phyloP scores from a whole-genome alignment of 2,113 vertebrate genomes.

The human (Homo sapiens) region GRCh38 chr2:239207501-239208000 shows the following conservation, averaged over 20 bases:
- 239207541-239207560: neutral
- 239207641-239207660: constrained; percentile 16
- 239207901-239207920: neutral
- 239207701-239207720: neutral
- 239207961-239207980: neutral
- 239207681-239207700: neutral
- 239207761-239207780: neutral
- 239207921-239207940: neutral
- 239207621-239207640: neutral
- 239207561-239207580: neutral
- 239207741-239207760: neutral
- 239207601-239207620: neutral
- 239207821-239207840: neutral
- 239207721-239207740: neutral
- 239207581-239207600: neutral
- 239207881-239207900: neutral
- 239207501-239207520: neutral
- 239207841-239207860: neutral
- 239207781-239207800: neutral
- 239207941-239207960: neutral
- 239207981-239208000: neutral
- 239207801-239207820: neutral
- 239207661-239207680: neutral
- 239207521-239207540: neutral
- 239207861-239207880: no score